Conservation (phyloP, 1,140 invertebrate genomes). For the Drosophila fuyamai region DNA sequence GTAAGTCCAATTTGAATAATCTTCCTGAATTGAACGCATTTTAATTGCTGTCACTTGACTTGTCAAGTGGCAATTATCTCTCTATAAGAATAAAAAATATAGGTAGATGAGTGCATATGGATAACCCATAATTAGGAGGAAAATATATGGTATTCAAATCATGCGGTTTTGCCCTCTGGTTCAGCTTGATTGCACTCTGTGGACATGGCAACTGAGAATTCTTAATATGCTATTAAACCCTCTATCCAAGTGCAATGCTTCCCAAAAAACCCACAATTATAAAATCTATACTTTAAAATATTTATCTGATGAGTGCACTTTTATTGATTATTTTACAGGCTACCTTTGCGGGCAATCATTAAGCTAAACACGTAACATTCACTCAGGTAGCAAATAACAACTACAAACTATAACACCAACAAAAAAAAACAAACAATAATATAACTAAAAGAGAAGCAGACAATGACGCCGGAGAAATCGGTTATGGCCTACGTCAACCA, state of each 20-base stretch:
- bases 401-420: conserved; percentile 22
- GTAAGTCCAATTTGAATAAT: conserved; percentile 28
- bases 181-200: conserved; percentile 43
- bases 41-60: conserved; percentile 59
- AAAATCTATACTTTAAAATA: conserved; percentile 1
- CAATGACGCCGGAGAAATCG: conserved; percentile 82
- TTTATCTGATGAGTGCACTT: conserved; percentile 33
- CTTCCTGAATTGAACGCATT: conserved; percentile 24
- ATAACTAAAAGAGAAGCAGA: conserved; percentile 39
- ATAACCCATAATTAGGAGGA: conserved; percentile 48
- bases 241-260: conserved; percentile 7
- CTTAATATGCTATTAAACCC: background rate
- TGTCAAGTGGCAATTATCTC: conserved; percentile 40
- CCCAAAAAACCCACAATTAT: conserved; percentile 22
- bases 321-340: conserved; percentile 73
- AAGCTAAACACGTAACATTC: conserved; percentile 71
- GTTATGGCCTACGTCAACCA: conserved; percentile 82
- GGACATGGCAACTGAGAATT: background rate
- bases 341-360: conserved; percentile 73
- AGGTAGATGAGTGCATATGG: conserved; percentile 20
- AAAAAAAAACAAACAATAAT: conserved; percentile 27
- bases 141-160: conserved; percentile 40
- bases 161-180: conserved; percentile 26
- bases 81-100: conserved; percentile 8
- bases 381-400: conserved; percentile 67